phyloP scores from a whole-genome alignment of 2,113 vertebrate species.

The Pelmatolapia mariae region DNA sequence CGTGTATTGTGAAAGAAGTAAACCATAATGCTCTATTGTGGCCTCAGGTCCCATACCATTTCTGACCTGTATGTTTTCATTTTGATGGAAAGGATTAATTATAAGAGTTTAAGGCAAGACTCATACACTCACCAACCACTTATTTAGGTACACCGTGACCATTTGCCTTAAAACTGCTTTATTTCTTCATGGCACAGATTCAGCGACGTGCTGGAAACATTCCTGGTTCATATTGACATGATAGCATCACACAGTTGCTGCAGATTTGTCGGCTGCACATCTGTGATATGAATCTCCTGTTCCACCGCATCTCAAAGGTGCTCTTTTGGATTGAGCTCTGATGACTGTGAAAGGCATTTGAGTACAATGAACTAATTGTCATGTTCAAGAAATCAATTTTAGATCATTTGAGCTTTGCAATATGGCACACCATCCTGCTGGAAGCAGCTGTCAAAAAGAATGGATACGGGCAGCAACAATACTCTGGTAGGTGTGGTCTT shows the following conservation, averaged over 20 bases:
- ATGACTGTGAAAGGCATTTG: not conserved
- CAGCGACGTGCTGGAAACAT: not conserved
- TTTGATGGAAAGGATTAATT: not conserved
- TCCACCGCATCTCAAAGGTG: not conserved
- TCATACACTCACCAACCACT: not conserved
- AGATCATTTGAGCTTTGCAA: not conserved
- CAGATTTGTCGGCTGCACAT: not conserved
- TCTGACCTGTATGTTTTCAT: not conserved
- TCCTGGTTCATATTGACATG: not conserved
- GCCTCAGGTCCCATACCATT: not conserved
- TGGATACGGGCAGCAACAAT: not conserved
- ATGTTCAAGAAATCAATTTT: not conserved
- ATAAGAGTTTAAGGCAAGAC: not conserved
- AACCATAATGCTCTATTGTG: not conserved
- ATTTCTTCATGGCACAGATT: not conserved
- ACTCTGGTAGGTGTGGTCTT: not conserved
- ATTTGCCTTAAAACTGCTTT: not conserved
- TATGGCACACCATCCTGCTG: not conserved
- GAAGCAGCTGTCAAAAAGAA: not conserved
- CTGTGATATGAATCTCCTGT: not conserved
- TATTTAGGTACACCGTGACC: not conserved
- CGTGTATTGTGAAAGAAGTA: not conserved
- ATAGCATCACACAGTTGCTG: not conserved
- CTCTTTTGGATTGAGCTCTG: not conserved
- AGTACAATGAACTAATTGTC: not conserved